Evolutionary conservation across 1,140 invertebrate species (phyloP).

Genomic region (Amphibalanus amphitrite): DNA sequence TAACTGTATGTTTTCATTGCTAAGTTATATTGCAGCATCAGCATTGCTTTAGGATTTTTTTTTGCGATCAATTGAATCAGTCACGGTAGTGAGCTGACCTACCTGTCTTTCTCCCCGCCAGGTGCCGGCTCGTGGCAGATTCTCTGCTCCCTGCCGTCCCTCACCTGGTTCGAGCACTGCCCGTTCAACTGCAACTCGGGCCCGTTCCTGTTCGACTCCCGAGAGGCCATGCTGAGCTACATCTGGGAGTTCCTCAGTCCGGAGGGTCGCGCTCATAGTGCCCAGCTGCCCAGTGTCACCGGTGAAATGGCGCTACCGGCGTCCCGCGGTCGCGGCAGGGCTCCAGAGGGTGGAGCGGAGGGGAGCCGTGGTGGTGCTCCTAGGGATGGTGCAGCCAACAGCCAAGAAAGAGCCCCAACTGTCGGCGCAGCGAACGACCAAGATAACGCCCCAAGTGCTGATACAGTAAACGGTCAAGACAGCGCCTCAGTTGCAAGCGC

Average conservation of each 20-base stretch:
- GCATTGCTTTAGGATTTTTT: too few relatives aligned
- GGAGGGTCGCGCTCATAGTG: background rate
- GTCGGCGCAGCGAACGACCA: too few relatives aligned
- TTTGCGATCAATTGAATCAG: too few relatives aligned
- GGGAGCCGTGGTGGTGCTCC: conserved; percentile 8
- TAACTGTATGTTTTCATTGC: too few relatives aligned
- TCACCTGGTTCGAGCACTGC: conserved; percentile 16
- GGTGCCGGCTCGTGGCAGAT: conserved; percentile 14
- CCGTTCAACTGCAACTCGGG: conserved; percentile 18
- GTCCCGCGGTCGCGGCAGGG: background rate
- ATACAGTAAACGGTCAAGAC: too few relatives aligned
- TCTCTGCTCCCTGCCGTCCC: conserved; percentile 9
- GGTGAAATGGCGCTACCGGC: background rate
- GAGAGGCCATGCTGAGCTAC: conserved; percentile 13
- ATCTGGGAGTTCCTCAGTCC: conserved; percentile 13
- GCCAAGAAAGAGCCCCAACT: too few relatives aligned
- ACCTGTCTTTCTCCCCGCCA: too few relatives aligned
- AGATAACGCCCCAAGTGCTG: too few relatives aligned
- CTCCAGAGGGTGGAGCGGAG: background rate
- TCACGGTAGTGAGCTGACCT: too few relatives aligned
- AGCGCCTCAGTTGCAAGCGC: too few relatives aligned
- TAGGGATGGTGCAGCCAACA: too few relatives aligned
- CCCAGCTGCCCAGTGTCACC: conserved; percentile 7
- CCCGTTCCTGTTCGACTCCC: conserved; percentile 15
- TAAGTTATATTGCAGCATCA: too few relatives aligned